Evolutionary conservation across 2,113 vertebrate species (phyloP), one percentile per base, ranked within the genome.

Genomic region (Halcyon malimbica): DNA sequence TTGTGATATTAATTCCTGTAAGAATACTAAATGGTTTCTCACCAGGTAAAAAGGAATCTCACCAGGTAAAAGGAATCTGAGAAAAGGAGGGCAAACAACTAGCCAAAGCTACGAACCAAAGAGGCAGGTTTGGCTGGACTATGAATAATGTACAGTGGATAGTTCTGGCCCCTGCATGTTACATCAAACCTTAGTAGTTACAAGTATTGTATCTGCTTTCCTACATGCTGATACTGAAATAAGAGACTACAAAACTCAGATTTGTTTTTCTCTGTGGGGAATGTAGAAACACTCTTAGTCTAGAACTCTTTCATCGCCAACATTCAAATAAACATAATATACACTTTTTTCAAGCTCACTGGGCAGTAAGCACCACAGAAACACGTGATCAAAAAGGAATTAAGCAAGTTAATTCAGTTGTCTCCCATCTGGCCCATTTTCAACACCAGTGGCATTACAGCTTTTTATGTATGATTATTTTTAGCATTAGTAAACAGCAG

Each of bases 401-500:
- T 57, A 80, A 74, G 60, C 23, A 50, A 70, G 21, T 70, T 80
- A 85, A 83, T 57, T 89, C 62, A 50, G 48, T 23, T 80, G 74
- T 83, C 59, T 91, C 71, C 82, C 82, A 96, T 59, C 28, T 88
- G 84, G 54, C 12, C 53, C 69, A 57, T 94, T 92, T 96, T 35
- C 78, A 69, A 62, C 87, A 75, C 35, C 9, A 3, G 53, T 79
- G 26, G 29, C 74, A 79, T 76, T 76, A 56, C 57, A 79, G 53
- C 33, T 94, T 87, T 51, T 69, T 71, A 53, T 64, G 46, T 3
- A 37, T 37, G 41, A 60, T 37, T 89, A 93, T 93, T 94, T 96
- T 95, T 90, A 96, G 90, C 67, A 33, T 37, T 56, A 73, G 48
- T 69, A 93, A 94, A 80, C 21, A 88, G 87, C 65, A 73, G 78